Conservation (phyloP, 2,888 invertebrate species). For the Plebejus melissa region DNA sequence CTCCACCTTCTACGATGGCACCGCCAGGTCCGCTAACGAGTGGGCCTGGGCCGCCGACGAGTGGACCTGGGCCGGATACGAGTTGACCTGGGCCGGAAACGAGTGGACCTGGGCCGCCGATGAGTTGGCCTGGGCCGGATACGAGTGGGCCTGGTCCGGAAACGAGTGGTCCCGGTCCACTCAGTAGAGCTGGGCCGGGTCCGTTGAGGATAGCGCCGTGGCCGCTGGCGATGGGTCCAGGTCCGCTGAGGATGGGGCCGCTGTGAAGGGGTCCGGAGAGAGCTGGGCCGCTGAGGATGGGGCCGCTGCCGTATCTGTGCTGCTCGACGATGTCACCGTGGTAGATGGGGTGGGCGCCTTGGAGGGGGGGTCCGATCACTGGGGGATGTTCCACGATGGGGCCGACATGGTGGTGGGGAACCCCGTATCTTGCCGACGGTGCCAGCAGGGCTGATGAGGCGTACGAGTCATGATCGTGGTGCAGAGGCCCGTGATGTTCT, state of each 20-base stretch:
- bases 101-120: slow-evolving; percentile 20
- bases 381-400: background rate
- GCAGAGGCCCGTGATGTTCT: slow-evolving; percentile 34
- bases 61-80: slow-evolving; percentile 16
- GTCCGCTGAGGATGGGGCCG: background rate
- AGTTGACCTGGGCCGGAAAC: slow-evolving; percentile 23
- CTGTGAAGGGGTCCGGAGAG: slow-evolving; percentile 24
- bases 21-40: slow-evolving; percentile 32
- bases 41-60: slow-evolving; percentile 20
- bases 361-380: slow-evolving; percentile 2
- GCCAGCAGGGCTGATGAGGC: slow-evolving; percentile 55
- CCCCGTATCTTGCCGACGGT: slow-evolving; percentile 63
- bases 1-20: slow-evolving; percentile 24
- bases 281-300: slow-evolving; percentile 31
- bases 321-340: background rate
- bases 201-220: slow-evolving; percentile 22
- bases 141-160: slow-evolving; percentile 24
- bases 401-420: slow-evolving; percentile 46
- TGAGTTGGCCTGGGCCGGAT: slow-evolving; percentile 23
- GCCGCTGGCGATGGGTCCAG: slow-evolving; percentile 21
- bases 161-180: background rate
- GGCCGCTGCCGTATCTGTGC: slow-evolving; percentile 31
- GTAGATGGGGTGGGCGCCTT: background rate
- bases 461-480: slow-evolving; percentile 55
- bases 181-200: slow-evolving; percentile 28